Base-by-base conservation (phyloP, 2,888 invertebrate genomes). In the Tetranychus truncatus region DNA sequence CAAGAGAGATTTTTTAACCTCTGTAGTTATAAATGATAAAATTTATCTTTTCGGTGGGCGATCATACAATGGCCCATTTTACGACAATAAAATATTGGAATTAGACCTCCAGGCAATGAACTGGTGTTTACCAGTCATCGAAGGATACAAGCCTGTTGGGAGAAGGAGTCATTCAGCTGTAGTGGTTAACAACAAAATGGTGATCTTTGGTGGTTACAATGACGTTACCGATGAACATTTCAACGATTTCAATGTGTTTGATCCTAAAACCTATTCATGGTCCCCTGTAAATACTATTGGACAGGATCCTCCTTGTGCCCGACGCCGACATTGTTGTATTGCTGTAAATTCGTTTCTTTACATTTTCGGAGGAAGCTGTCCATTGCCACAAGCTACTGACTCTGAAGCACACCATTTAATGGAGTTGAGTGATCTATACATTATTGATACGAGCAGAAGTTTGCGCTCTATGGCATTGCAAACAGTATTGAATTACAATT, bases 41-140 rank as follows among this genome's bases (percentile, higher is more conserved):
- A 94, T 95, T 90, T 93, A 91, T 81, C 86, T 95, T 74, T 95
- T 91, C 84, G 95, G 95, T 9, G 95, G 95, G 0, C 85, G 94
- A 74, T 90, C 91, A 76, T 72, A 74, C 72, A 85, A 86, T 80
- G 86, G 88, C 78, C 86, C 87, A 75, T 85, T 88, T 77, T 93
- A 93, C 81, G 90, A 89, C 80, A 88, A 89, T 76, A 86, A 88
- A 81, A 86, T 92, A 71, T 88, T 80, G 80, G 82, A 78, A 82
- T 81, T 91, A 78, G 89, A 95, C 83, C 88, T 90, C 76, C 83
- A 84, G 75, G 87, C 86, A 45, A 86, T 87, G 76, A 86, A 85
- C 74, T 95, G 94, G 94, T 84, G 85, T 81, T 85, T 82, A 78
- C 87, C 87, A 55, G 84, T 81, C 78, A 87, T 85, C 76, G 83